Percentiles rank a stretch among this genome's conserved stretches.
Conservation (phyloP, 1,140 invertebrate genomes). For the Mycetomoellerius zeteki region DNA sequence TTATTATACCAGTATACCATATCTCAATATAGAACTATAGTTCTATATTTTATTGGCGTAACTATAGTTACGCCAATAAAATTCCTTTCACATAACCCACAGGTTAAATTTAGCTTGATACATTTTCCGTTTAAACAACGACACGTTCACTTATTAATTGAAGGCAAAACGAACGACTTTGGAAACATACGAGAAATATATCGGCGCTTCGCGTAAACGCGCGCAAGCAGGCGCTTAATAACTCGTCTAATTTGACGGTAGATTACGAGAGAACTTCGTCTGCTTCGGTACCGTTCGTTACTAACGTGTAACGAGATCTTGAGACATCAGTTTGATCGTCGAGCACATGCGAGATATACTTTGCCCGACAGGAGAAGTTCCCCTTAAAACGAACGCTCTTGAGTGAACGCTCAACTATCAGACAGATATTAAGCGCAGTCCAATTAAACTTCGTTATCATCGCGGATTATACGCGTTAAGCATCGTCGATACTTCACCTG, state of each 20-base stretch:
- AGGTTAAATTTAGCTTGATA: background rate
- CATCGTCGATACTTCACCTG: conserved; percentile 32
- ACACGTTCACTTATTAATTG: background rate
- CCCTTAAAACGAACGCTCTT: conserved; percentile 36
- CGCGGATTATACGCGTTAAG: conserved; percentile 48
- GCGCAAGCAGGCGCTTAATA: conserved; percentile 31
- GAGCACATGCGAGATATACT: conserved; percentile 50
- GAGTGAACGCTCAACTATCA: conserved; percentile 23
- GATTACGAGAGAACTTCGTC: conserved; percentile 50
- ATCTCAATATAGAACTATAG: too few species aligned
- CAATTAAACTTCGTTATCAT: conserved; percentile 43
- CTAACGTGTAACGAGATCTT: conserved; percentile 51
- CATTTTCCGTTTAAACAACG: background rate
- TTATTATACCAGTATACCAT: background rate
- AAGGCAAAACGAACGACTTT: background rate
- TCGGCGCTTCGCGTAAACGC: background rate
- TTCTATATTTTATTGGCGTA: too few species aligned
- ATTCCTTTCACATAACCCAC: background rate
- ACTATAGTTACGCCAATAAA: background rate
- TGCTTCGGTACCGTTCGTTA: conserved; percentile 31
- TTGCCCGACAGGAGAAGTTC: conserved; percentile 34
- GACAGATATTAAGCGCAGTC: conserved; percentile 58
- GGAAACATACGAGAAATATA: background rate
- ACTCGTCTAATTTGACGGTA: conserved; percentile 56
- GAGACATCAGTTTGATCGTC: conserved; percentile 60